Base-by-base conservation (phyloP, 2,888 invertebrate genomes). In the Oscheius sp. region DNA sequence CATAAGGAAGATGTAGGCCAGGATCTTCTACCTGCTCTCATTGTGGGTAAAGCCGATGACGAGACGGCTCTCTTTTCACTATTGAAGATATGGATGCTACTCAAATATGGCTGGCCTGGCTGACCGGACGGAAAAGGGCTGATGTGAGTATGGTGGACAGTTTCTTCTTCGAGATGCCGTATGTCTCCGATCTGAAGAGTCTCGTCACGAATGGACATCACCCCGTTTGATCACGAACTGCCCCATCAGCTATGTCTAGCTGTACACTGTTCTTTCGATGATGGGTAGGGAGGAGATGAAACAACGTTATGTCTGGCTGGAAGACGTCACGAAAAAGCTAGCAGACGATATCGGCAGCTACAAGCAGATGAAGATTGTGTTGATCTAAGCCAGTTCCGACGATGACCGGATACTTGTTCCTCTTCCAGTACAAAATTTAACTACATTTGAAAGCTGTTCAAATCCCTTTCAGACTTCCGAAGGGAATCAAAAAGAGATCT, bases 101-200 rank as follows among this genome's bases (percentile, higher is more conserved):
- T 11, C 9, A n/a, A 3, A 35, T 60, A 33, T 13, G 60, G 33
- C n/a, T 60, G 60, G 60, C 60, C 37, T n/a, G 33, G 35, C 11
- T n/a, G n/a, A 35, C 33, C 11, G 9, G 4, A 7, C n/a, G 7
- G 37, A 11, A 29, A 35, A 11, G 2, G 2, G 11, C 35, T n/a
- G 32, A 33, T 37, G 3, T 37, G 33, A 13, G 10, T n/a, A 37
- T 13, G 1, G 60, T 60, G 2, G 60, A 60, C 37, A 60, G 60
- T 35, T 13, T 60, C 60, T 60, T 13, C 35, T 37, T 60, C 9
- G 60, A 60, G 11, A 60, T 60, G 37, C 35, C 37, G 35, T n/a
- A 37, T 35, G n/a, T 37, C 33, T 35, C 60, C 10, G 60, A 37
- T 29, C 32, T 37, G 11, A 60, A 60, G 37, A 35, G 60, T 53